Base-by-base conservation (phyloP, 2,797 vertebrate species). In the Pelodytes ibericus region DNA sequence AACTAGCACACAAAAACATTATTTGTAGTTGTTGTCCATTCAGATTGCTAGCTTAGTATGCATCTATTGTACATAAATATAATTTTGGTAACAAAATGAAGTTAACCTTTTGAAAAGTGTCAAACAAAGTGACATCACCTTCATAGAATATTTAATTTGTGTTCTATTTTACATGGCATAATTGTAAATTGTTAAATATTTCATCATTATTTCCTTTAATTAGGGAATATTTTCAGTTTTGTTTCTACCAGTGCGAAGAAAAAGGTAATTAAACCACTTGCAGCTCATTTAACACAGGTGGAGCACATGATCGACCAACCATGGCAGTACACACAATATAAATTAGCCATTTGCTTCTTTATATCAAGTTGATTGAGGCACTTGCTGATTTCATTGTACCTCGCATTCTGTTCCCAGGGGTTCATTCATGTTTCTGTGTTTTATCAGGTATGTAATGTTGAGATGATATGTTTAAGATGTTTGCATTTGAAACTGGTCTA, bases 361-460 rank as follows among this genome's bases (percentile, higher is more conserved):
- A 53, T 53, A 7, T 53, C 49, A n/a, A 53, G n/a, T 53, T 53
- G 11, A 7, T 22, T 53, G 49, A 53, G 22, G 16, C 49, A 53
- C 49, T 53, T 53, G 22, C 16, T 7, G n/a, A 22, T 53, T 53
- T 22, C 1, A 22, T 24, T 22, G 6, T 6, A 7, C 49, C 16
- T 22, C 20, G 8, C n/a, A 53, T 53, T 0, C n/a, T 53, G 2
- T 53, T 53, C 49, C 49, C 49, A 53, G 1, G 49, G 49, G 49
- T 53, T 53, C n/a, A 53, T 53, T 22, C 49, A 53, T 22, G 4
- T 53, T 22, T 53, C 49, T 7, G 49, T 22, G 49, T 20, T 53
- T 53, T 20, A 53, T 53, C 49, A 7, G 49, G n/a, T 53, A 20
- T 53, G n/a, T 53, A n/a, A 53, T n/a, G n/a, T n/a, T n/a, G n/a